phyloP scores from a whole-genome alignment of 2,888 invertebrate species.

The Strigamia crassipes region DNA sequence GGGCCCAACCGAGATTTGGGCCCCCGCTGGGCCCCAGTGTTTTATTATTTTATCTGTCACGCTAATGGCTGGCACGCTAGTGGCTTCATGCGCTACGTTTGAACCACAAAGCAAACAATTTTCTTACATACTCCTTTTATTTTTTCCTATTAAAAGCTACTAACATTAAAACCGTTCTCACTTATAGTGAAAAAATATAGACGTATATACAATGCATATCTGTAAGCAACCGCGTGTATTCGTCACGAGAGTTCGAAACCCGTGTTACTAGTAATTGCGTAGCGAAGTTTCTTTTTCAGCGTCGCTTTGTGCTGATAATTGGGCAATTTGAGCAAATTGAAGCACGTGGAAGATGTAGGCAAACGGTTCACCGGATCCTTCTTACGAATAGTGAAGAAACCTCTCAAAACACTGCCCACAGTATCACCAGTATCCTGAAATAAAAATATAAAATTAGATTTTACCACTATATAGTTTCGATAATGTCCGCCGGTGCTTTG shows the following conservation, averaged over 20 bases:
- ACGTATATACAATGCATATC: background rate
- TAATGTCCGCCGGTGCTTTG: too few relatives aligned
- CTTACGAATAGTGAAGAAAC: conserved; percentile 95
- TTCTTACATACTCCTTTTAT: too few relatives aligned
- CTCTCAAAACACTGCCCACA: conserved; percentile 82
- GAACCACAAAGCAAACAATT: too few relatives aligned
- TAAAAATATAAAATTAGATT: too few relatives aligned
- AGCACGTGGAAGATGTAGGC: conserved; percentile 99
- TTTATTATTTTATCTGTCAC: too few relatives aligned
- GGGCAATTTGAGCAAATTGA: conserved; percentile 95
- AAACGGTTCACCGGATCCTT: conserved; percentile 91
- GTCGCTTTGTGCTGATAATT: conserved; percentile 97
- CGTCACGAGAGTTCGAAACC: conserved; percentile 94
- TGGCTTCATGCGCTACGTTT: too few relatives aligned
- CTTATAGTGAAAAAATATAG: conserved; percentile 5
- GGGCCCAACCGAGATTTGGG: too few relatives aligned
- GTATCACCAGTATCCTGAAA: conserved; percentile 66
- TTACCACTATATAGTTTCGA: too few relatives aligned
- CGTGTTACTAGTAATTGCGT: conserved; percentile 96
- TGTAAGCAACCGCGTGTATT: background rate
- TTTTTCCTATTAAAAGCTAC: background rate
- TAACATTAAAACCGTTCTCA: background rate
- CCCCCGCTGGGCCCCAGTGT: too few relatives aligned
- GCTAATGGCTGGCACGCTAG: too few relatives aligned
- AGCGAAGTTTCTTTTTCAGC: conserved; percentile 90